Evolutionary conservation across 2,113 vertebrate genomes (phyloP).

Genomic region (Anarrhichthys ocellatus): DNA sequence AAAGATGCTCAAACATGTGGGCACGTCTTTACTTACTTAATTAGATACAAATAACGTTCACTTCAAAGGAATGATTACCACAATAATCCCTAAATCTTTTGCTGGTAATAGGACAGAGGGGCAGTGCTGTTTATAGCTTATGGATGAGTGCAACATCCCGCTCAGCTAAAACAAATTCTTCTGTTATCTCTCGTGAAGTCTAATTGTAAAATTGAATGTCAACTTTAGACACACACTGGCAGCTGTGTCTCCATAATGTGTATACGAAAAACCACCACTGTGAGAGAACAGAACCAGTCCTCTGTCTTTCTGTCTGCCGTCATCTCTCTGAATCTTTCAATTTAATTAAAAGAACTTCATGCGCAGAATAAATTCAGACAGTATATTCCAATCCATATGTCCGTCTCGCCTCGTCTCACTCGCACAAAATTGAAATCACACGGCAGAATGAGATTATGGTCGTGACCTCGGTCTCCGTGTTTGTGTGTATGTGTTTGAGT

Average conservation of each 20-base stretch:
- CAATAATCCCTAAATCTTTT: neutral
- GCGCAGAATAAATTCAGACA: neutral
- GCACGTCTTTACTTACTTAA: neutral
- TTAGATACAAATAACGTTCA: neutral
- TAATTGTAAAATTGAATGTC: constrained; percentile 14
- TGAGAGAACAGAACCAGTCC: neutral
- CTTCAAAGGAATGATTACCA: neutral
- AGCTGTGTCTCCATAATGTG: neutral
- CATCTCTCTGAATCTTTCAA: constrained; percentile 4
- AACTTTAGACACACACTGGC: neutral
- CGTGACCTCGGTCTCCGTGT: constrained; percentile 3
- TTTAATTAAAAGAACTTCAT: constrained; percentile 8
- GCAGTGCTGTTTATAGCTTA: neutral
- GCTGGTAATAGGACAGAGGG: neutral
- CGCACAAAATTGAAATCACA: neutral
- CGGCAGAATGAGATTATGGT: constrained; percentile 15
- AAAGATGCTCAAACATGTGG: neutral
- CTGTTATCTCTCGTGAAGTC: constrained; percentile 1
- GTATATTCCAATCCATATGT: constrained; percentile 5
- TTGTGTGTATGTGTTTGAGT: neutral
- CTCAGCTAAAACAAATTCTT: constrained; percentile 4
- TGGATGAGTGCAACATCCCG: constrained; percentile 9
- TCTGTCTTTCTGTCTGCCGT: neutral
- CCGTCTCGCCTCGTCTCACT: neutral
- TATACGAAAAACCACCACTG: neutral